These are phyloP conservation scores for Proterorhinus semilunaris DNA, from an alignment of 2,113 vertebrate species.

Conservation along the genomic window DNA sequence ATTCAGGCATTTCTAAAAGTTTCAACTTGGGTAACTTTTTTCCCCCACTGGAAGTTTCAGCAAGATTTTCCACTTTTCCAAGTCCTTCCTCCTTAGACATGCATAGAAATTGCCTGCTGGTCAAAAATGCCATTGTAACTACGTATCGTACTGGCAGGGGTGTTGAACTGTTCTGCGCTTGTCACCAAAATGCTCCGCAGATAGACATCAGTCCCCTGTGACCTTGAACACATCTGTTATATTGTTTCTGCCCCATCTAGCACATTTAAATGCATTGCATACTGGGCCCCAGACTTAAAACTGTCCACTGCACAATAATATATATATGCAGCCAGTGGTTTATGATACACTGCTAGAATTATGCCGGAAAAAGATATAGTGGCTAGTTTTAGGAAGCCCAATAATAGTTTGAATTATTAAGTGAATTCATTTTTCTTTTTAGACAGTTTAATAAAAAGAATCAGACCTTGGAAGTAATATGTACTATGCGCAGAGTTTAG, in stretches of 20 bases:
- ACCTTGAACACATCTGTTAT: slow-evolving; percentile 50
- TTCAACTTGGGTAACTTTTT: not conserved
- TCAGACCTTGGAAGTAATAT: not conserved
- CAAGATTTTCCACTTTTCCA: slow-evolving; percentile 21
- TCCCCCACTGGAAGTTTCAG: slow-evolving; percentile 4
- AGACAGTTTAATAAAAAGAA: not conserved
- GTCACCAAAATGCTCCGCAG: slow-evolving; percentile 16
- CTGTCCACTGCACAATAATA: slow-evolving; percentile 3
- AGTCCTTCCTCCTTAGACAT: slow-evolving; percentile 17
- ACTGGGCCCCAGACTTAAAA: slow-evolving; percentile 14
- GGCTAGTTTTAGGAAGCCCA: not conserved
- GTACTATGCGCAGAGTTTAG: not conserved
- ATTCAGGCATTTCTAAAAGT: not conserved
- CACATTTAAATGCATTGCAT: slow-evolving; percentile 21
- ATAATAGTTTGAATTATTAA: slow-evolving; percentile 5
- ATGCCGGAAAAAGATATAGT: not conserved
- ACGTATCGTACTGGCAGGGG: slow-evolving; percentile 16
- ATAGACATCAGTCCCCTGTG: slow-evolving; percentile 9
- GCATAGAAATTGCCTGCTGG: slow-evolving; percentile 24
- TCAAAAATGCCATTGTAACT: slow-evolving; percentile 46
- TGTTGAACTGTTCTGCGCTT: slow-evolving; percentile 32
- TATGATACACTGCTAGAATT: not conserved
- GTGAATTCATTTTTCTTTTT: not conserved
- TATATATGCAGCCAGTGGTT: slow-evolving; percentile 13
- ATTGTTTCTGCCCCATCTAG: slow-evolving; percentile 22